Evolutionary conservation across 1,140 invertebrate genomes (phyloP).

Genomic region (Papilio polyxenes): DNA sequence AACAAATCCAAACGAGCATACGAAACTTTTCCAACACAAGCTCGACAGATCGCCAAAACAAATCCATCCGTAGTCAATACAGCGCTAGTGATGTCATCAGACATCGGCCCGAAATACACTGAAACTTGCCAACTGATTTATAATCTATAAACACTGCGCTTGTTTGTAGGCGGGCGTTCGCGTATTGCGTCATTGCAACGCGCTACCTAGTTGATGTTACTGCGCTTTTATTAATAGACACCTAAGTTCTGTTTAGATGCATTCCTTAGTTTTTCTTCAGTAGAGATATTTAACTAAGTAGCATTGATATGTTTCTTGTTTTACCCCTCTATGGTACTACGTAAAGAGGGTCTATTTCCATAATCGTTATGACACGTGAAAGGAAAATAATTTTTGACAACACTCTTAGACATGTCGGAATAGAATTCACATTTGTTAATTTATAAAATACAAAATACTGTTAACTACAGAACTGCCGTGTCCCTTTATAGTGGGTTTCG

Average conservation of each 20-base stretch:
- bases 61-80: slow-evolving; percentile 24
- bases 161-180: slow-evolving; percentile 25
- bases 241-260: slow-evolving; percentile 21
- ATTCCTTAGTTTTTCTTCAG: background rate
- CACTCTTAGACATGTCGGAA: background rate
- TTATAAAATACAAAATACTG: background rate
- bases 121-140: slow-evolving; percentile 34
- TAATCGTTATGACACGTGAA: too few relatives aligned
- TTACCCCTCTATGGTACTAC: too few relatives aligned
- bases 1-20: background rate
- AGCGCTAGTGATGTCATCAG: slow-evolving; percentile 27
- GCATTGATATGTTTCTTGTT: background rate
- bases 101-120: slow-evolving; percentile 16
- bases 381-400: too few relatives aligned
- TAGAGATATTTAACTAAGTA: background rate
- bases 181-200: slow-evolving; percentile 23
- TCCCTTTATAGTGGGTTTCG: background rate
- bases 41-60: slow-evolving; percentile 1
- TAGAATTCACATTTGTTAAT: background rate
- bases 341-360: too few relatives aligned
- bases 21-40: background rate
- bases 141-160: slow-evolving; percentile 21
- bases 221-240: slow-evolving; percentile 21
- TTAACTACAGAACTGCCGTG: background rate
- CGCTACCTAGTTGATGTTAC: slow-evolving; percentile 26